Conservation (phyloP, 1,140 invertebrate genomes). For the Pseudomyrmex concolor region DNA sequence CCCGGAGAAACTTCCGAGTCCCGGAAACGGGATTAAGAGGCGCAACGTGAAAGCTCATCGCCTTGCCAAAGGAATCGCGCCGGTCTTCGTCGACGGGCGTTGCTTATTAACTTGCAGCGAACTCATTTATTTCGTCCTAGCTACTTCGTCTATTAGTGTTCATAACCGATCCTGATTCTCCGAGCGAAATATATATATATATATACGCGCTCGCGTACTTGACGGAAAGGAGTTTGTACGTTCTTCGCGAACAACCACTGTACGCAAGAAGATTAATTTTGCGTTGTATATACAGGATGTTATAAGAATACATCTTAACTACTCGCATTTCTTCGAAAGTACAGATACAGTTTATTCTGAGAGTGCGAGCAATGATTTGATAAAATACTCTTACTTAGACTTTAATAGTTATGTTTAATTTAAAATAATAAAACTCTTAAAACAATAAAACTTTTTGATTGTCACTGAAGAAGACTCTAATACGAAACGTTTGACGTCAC, state of each 20-base stretch:
- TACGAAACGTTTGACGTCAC: too few relatives aligned
- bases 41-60: slow-evolving; percentile 67
- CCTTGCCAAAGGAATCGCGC: slow-evolving; percentile 58
- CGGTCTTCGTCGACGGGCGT: slow-evolving; percentile 42
- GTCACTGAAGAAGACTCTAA: too few relatives aligned
- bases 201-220: neutral
- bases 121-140: slow-evolving; percentile 50
- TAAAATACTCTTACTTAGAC: too few relatives aligned
- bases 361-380: too few relatives aligned
- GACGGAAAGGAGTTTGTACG: neutral
- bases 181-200: neutral
- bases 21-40: slow-evolving; percentile 67
- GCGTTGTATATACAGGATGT: neutral
- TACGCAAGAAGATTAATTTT: slow-evolving; percentile 25
- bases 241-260: slow-evolving; percentile 6
- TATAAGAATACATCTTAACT: neutral
- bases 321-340: neutral
- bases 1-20: slow-evolving; percentile 64
- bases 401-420: too few relatives aligned
- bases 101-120: slow-evolving; percentile 59
- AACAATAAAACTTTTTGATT: too few relatives aligned
- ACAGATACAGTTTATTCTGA: neutral
- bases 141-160: slow-evolving; percentile 39
- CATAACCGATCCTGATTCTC: slow-evolving; percentile 45
- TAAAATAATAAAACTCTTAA: too few relatives aligned